Percentiles rank a stretch among this genome's conserved stretches.
phyloP scores from a whole-genome alignment of 2,888 invertebrate genomes.

The Tachina fera region DNA sequence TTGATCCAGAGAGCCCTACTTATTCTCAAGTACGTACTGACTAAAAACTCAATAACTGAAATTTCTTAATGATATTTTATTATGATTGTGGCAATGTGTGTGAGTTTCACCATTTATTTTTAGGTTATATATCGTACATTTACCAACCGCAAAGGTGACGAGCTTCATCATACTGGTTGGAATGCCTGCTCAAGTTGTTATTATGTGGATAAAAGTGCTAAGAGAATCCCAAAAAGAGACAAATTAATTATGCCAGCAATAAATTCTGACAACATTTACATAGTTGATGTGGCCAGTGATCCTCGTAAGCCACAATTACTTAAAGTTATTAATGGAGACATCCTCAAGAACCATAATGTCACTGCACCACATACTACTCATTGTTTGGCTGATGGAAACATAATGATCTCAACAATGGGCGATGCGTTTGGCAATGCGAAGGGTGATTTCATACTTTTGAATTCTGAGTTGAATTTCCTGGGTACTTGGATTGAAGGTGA shows the following conservation, averaged over 20 bases:
- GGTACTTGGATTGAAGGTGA: conserved; percentile 90
- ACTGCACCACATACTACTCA: conserved; percentile 97
- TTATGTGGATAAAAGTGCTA: conserved; percentile 80
- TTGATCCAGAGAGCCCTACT: conserved; percentile 92
- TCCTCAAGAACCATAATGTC: conserved; percentile 89
- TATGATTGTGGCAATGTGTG: not conserved
- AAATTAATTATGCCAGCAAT: conserved; percentile 92
- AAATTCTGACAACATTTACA: conserved; percentile 91
- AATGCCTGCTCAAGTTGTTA: conserved; percentile 98
- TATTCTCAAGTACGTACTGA: conserved; percentile 89
- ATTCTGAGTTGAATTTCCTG: conserved; percentile 87
- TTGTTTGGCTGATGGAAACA: conserved; percentile 94
- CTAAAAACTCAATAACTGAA: not conserved
- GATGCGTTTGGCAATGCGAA: conserved; percentile 92
- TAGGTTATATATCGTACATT: conserved; percentile 94
- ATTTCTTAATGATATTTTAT: not conserved
- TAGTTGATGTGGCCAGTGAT: conserved; percentile 90
- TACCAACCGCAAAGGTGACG: conserved; percentile 91
- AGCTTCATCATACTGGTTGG: conserved; percentile 98
- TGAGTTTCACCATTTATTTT: conserved; percentile 23
- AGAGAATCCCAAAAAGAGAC: conserved; percentile 86
- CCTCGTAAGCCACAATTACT: conserved; percentile 88
- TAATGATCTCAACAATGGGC: conserved; percentile 98
- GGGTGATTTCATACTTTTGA: conserved; percentile 94
- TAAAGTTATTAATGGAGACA: conserved; percentile 92